Conservation (phyloP, 1,140 invertebrate species). For the Phocides pigmalion region DNA sequence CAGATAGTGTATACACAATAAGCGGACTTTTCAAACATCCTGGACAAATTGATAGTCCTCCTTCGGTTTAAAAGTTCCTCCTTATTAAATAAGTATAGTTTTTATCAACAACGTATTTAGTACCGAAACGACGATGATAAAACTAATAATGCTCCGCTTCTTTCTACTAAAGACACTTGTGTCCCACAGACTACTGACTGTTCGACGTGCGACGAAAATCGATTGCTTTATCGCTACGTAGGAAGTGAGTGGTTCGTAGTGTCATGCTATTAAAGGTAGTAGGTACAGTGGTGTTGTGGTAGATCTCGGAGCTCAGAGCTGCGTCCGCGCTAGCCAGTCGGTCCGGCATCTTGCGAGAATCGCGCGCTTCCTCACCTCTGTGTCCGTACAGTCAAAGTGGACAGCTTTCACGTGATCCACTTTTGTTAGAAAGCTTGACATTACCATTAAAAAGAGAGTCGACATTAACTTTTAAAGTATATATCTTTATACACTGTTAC, state of each 20-base stretch:
- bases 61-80: too few relatives aligned
- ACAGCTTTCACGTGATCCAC: conserved; percentile 32
- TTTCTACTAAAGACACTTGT: neutral
- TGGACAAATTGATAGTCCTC: too few relatives aligned
- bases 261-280: conserved; percentile 27
- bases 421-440: conserved; percentile 31
- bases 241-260: conserved; percentile 8
- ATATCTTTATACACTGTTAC: neutral
- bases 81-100: too few relatives aligned
- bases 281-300: conserved; percentile 29
- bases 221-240: conserved; percentile 2
- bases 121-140: too few relatives aligned
- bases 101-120: too few relatives aligned
- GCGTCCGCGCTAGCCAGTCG: conserved; percentile 20
- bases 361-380: conserved; percentile 26
- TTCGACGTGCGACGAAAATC: neutral
- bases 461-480: neutral
- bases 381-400: conserved; percentile 11
- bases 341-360: conserved; percentile 30
- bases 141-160: too few relatives aligned
- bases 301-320: conserved; percentile 21
- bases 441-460: neutral
- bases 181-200: neutral
- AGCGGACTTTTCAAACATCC: too few relatives aligned
- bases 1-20: too few relatives aligned